A percentile compares a stretch with the other conserved stretches of the same genome.
These are phyloP conservation scores for Acleris holmiana DNA, from an alignment of 2,888 invertebrate species.

Conservation along the genomic window DNA sequence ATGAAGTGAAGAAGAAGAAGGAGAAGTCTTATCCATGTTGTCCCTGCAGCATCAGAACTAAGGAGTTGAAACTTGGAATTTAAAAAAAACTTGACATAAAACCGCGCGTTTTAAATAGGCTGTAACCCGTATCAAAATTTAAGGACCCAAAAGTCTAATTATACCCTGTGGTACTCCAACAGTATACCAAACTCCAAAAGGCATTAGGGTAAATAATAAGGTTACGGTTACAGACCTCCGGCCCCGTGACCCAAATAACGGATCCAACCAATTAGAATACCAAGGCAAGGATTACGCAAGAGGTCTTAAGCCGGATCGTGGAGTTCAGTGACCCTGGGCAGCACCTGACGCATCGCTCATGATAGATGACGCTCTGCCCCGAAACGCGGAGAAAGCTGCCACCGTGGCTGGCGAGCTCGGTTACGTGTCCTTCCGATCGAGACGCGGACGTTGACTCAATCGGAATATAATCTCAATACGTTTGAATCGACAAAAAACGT, in stretches of 20 bases:
- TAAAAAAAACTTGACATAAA: too few species aligned
- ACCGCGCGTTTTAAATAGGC: too few species aligned
- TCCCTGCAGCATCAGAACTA: too few species aligned
- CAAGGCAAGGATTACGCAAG: slow-evolving; percentile 20
- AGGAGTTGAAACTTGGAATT: too few species aligned
- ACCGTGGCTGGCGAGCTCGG: slow-evolving; percentile 31
- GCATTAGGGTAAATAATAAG: background rate
- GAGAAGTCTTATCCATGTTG: too few species aligned
- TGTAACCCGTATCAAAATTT: too few species aligned
- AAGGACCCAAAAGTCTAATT: too few species aligned
- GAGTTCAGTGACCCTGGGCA: slow-evolving; percentile 34
- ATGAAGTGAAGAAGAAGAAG: too few species aligned
- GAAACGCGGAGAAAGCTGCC: slow-evolving; percentile 40
- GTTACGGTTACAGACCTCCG: background rate
- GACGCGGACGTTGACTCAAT: slow-evolving; percentile 12
- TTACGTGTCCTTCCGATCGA: slow-evolving; percentile 39
- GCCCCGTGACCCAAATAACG: slow-evolving; percentile 19
- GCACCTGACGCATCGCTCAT: slow-evolving; percentile 35
- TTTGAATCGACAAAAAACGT: slow-evolving; percentile 11
- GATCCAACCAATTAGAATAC: slow-evolving; percentile 21
- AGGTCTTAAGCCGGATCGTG: slow-evolving; percentile 28
- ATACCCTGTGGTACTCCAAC: too few species aligned
- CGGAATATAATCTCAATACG: slow-evolving; percentile 19
- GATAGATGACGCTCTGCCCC: slow-evolving; percentile 29
- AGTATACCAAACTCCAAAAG: too few species aligned